Evolutionary conservation across 2,888 invertebrate genomes (phyloP), one percentile per base, ranked within the genome.

Genomic region (Drosophila dives): DNA sequence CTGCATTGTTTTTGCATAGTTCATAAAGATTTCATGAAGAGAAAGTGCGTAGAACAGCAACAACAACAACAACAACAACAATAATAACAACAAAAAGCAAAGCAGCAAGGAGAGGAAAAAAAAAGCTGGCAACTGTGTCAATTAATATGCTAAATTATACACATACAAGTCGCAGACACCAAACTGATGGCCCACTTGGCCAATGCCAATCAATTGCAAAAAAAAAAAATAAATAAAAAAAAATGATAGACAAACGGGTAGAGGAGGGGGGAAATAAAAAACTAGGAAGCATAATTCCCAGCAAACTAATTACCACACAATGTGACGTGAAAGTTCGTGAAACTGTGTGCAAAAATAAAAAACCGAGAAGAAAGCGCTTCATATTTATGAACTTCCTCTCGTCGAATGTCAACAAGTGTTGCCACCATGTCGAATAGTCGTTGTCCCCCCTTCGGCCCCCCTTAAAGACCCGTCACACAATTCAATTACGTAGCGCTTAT

Each of bases 211-310:
- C 84, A 89, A 84, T 89, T 84, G 87, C 76, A 72, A 64, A 81
- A 78, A 77, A 63, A 63, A 23, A 26, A 59, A 38, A 38, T 66
- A 42, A 38, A 17, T 8, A 45, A 62, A 40, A 15, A 36, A n/a
- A 10, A 36, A 11, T 17, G 10, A 64, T n/a, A 55, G 11, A 29
- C 26, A 36, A 17, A 23, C 15, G 45, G 23, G 2, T 0, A 15
- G 23, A n/a, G 23, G 32, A 51, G 33, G 17, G 34, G 26, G 32
- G 29, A 17, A 8, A 8, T 34, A 65, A 72, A 72, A 64, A 91
- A 90, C 91, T 83, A 91, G 90, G 90, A 90, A 90, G 90, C 90
- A 90, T 86, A 88, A 91, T 91, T 91, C 88, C 84, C 91, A 89
- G 77, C 86, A 74, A 83, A 86, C 84, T 90, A 90, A 91, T 89